Evolutionary conservation across 1,140 invertebrate species (phyloP).

Genomic region (Drosophila sp.): DNA sequence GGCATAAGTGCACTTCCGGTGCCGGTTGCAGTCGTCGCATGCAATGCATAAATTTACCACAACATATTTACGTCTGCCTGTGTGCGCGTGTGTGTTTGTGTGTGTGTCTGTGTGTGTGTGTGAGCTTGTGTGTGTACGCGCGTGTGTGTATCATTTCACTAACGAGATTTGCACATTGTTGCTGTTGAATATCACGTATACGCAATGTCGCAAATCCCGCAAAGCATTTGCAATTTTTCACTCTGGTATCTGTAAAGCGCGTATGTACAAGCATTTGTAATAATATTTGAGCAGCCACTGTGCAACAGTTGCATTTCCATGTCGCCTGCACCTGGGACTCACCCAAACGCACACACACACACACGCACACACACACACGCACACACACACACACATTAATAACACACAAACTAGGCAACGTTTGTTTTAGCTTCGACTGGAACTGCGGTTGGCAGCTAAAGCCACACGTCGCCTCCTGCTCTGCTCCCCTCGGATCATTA

Average conservation of each 20-base stretch:
- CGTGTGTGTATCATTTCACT: slow-evolving; percentile 43
- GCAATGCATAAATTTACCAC: slow-evolving; percentile 43
- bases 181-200: slow-evolving; percentile 19
- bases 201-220: slow-evolving; percentile 35
- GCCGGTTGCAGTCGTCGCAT: slow-evolving; percentile 46
- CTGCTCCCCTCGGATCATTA: slow-evolving; percentile 37
- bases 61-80: slow-evolving; percentile 40
- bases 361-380: neutral
- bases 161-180: slow-evolving; percentile 73
- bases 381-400: slow-evolving; percentile 3
- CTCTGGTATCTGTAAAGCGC: slow-evolving; percentile 34
- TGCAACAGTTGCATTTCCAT: slow-evolving; percentile 53
- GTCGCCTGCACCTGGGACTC: slow-evolving; percentile 39
- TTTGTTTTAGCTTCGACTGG: slow-evolving; percentile 38
- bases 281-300: slow-evolving; percentile 55
- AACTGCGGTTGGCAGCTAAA: slow-evolving; percentile 42
- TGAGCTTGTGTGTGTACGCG: slow-evolving; percentile 8
- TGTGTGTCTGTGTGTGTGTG: slow-evolving; percentile 4
- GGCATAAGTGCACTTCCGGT: slow-evolving; percentile 79
- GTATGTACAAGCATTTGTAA: slow-evolving; percentile 59
- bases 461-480: neutral
- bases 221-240: slow-evolving; percentile 70
- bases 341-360: slow-evolving; percentile 14
- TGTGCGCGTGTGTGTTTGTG: no score
- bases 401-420: slow-evolving; percentile 3